These are phyloP conservation scores for Lepus americanus DNA, from an alignment of 2,113 vertebrate species.

Conservation along the genomic window DNA sequence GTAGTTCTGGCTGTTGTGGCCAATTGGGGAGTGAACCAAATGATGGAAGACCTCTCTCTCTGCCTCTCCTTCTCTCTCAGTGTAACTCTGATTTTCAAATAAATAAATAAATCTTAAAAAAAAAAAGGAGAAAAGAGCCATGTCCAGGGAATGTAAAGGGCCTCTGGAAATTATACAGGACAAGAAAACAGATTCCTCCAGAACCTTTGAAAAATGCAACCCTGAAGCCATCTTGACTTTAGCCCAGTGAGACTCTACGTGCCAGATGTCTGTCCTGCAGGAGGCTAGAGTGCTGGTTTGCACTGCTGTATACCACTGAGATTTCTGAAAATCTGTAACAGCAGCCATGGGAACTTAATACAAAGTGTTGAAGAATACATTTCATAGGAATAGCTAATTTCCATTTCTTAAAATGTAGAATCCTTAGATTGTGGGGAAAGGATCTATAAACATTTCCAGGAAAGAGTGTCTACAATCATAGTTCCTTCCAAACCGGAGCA, in stretches of 20 bases:
- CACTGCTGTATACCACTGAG: not conserved
- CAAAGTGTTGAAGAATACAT: not conserved
- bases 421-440: not conserved
- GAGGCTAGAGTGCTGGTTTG: not conserved
- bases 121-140: not conserved
- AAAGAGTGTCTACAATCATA: conserved; percentile 15
- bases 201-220: not conserved
- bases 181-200: not conserved
- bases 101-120: not conserved
- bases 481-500: not conserved
- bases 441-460: not conserved
- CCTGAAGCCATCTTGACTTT: not conserved
- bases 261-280: not conserved
- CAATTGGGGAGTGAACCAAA: too few relatives aligned
- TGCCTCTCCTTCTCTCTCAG: too few relatives aligned
- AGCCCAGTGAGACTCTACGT: not conserved
- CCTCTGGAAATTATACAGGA: not conserved
- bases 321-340: not conserved
- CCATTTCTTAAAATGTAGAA: not conserved
- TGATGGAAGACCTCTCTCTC: too few relatives aligned
- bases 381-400: not conserved
- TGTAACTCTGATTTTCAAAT: too few relatives aligned
- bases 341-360: not conserved
- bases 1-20: too few relatives aligned
- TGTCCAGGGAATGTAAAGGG: not conserved